phyloP scores from a whole-genome alignment of 2,888 invertebrate genomes.

The Patella caerulea region DNA sequence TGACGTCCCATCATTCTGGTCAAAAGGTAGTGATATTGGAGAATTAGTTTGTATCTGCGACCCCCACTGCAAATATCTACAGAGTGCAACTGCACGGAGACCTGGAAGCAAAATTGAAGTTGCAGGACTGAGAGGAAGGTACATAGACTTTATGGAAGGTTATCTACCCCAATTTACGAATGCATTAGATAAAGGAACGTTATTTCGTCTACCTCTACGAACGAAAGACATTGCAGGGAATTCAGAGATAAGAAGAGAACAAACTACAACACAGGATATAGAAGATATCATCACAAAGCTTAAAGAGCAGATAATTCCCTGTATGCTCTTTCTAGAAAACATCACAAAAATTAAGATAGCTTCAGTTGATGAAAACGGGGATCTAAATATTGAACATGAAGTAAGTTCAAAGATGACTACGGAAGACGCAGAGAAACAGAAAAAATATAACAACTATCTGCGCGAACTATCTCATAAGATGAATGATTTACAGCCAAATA shows the following conservation, averaged over 20 bases:
- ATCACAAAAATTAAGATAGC: constrained; percentile 49
- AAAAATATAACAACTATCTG: constrained; percentile 20
- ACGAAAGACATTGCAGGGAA: constrained; percentile 41
- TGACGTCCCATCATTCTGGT: constrained; percentile 66
- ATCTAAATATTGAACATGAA: constrained; percentile 28
- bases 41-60: constrained; percentile 53
- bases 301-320: constrained; percentile 50
- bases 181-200: constrained; percentile 47
- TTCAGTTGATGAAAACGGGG: constrained; percentile 31
- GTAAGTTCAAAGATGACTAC: constrained; percentile 27
- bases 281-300: constrained; percentile 47
- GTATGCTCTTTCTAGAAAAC: constrained; percentile 62
- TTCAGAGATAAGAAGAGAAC: constrained; percentile 50
- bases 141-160: constrained; percentile 50
- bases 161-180: constrained; percentile 49
- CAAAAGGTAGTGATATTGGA: constrained; percentile 42
- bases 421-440: constrained; percentile 16
- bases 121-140: constrained; percentile 32
- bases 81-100: constrained; percentile 29
- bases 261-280: constrained; percentile 34
- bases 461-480: constrained; percentile 13
- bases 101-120: constrained; percentile 48
- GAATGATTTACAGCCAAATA: constrained; percentile 4
- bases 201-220: constrained; percentile 66
- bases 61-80: constrained; percentile 51